A percentile compares a stretch with the other conserved stretches of the same genome.
Evolutionary conservation across 2,113 vertebrate species (phyloP).

Genomic region (Psettodes erumei): DNA sequence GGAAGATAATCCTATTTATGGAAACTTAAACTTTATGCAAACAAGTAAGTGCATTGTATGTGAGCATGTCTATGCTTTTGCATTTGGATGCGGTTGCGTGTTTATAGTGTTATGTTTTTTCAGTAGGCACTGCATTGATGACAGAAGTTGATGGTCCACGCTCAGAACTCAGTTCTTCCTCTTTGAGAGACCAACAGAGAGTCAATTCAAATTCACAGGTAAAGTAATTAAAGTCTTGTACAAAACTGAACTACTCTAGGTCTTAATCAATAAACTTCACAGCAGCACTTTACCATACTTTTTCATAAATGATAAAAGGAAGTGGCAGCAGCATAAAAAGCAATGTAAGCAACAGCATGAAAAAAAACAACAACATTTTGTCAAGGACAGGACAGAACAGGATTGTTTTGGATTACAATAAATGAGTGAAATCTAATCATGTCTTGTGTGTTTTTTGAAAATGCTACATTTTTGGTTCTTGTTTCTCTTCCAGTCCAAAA

Average conservation of each 20-base stretch:
- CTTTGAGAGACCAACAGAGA: slow-evolving; percentile 31
- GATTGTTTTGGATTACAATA: not conserved
- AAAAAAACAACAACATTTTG: not conserved
- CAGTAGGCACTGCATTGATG: slow-evolving; percentile 7
- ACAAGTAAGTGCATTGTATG: slow-evolving; percentile 50
- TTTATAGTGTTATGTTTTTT: slow-evolving; percentile 10
- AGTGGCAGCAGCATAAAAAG: not conserved
- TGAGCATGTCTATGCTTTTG: not conserved
- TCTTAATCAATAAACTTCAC: not conserved
- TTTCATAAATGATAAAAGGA: not conserved
- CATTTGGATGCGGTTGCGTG: not conserved
- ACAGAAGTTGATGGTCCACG: slow-evolving; percentile 39
- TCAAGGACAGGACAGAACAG: not conserved
- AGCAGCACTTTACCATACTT: not conserved
- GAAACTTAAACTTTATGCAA: slow-evolving; percentile 73
- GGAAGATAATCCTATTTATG: slow-evolving; percentile 84
- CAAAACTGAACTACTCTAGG: no score
- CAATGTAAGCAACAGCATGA: not conserved
- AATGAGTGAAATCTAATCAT: no score
- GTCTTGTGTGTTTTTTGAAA: not conserved
- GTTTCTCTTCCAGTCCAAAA: slow-evolving; percentile 42
- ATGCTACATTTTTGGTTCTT: not conserved
- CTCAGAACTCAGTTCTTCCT: slow-evolving; percentile 34
- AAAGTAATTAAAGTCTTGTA: not conserved
- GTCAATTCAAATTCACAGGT: slow-evolving; percentile 54